Percentiles rank a stretch among this genome's conserved stretches.
These are phyloP conservation scores for Streptopelia turtur DNA, from an alignment of 2,797 vertebrate species.

Conservation along the genomic window DNA sequence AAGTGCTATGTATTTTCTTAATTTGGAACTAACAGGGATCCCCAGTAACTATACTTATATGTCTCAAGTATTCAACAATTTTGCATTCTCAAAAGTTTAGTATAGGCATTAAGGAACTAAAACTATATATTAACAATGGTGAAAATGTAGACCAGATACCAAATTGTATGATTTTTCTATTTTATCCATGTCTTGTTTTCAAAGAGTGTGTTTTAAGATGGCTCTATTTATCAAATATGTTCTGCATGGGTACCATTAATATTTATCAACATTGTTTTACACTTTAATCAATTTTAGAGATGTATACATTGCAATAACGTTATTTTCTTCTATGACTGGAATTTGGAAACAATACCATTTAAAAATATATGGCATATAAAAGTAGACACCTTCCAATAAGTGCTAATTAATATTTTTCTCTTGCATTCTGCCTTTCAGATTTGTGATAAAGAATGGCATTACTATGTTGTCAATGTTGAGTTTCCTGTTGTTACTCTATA, in stretches of 20 bases:
- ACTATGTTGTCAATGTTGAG: conserved; percentile 95
- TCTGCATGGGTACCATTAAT: not conserved
- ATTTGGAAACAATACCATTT: not conserved
- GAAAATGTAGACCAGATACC: not conserved
- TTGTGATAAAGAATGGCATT: conserved; percentile 99
- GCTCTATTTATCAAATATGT: not conserved
- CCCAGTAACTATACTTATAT: not conserved
- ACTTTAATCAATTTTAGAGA: not conserved
- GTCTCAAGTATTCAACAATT: not conserved
- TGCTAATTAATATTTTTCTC: not conserved
- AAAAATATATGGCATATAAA: not conserved
- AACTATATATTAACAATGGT: not conserved
- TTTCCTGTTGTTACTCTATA: conserved; percentile 93
- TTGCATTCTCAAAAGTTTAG: not conserved
- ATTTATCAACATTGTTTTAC: not conserved
- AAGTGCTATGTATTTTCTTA: not conserved
- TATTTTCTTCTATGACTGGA: not conserved
- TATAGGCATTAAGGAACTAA: not conserved
- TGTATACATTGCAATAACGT: not conserved
- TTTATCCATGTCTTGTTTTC: not conserved
- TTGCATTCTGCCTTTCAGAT: conserved; percentile 82
- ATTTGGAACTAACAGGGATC: not conserved
- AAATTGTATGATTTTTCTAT: not conserved
- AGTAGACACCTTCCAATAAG: not conserved
- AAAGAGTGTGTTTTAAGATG: not conserved